Conservation (phyloP, 64 coral and sea anemone genomes). For the Actinia equina region DNA sequence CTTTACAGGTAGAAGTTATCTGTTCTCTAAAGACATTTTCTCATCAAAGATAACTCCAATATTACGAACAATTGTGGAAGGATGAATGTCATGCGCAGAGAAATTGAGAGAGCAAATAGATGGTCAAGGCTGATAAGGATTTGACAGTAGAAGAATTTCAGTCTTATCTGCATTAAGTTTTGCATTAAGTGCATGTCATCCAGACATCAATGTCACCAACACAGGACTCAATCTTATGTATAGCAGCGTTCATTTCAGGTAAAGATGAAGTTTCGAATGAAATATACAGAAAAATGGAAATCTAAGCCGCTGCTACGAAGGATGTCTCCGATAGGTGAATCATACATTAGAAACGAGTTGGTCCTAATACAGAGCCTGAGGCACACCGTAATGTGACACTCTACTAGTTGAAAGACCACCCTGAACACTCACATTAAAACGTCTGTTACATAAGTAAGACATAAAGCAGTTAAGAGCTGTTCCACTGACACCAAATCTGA, state of each 20-base stretch:
- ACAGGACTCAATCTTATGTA: neutral
- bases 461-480: too few species aligned
- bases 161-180: constrained; percentile 1
- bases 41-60: too few species aligned
- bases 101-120: neutral
- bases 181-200: neutral
- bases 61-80: constrained; percentile 2
- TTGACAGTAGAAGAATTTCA: neutral
- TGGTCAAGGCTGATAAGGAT: neutral
- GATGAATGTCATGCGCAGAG: neutral
- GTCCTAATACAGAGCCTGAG: too few species aligned
- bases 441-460: too few species aligned
- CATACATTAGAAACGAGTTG: neutral
- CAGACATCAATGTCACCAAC: neutral
- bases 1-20: constrained; percentile 11
- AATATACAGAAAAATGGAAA: constrained; percentile 10
- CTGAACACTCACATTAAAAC: too few species aligned
- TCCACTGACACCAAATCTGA: neutral
- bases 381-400: too few species aligned
- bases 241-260: neutral
- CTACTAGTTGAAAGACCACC: too few species aligned
- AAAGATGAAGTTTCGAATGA: neutral
- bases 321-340: neutral
- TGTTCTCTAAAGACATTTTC: neutral
- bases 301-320: neutral